Percentiles rank a stretch among this genome's conserved stretches.
Evolutionary conservation across 2,113 vertebrate species (phyloP).

Genomic region (Ochotona curzoniae): DNA sequence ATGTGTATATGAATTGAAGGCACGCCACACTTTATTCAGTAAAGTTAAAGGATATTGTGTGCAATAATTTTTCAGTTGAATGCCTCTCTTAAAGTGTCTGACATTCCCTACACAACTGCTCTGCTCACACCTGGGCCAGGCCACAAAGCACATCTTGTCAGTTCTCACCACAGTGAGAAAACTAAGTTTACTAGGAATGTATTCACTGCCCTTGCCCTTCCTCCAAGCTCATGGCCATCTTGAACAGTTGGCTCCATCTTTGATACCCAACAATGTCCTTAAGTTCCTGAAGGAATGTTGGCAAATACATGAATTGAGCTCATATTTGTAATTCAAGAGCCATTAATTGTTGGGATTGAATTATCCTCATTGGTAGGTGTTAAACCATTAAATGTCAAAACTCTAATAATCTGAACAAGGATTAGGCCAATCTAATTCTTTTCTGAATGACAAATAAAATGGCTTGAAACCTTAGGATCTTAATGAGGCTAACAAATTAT

Average conservation of each 20-base stretch:
- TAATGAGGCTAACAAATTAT: conserved; percentile 39
- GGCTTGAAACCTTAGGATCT: not conserved
- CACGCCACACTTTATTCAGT: not conserved
- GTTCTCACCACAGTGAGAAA: not conserved
- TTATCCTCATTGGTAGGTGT: conserved; percentile 7
- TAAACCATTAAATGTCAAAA: conserved; percentile 52
- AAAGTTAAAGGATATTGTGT: not conserved
- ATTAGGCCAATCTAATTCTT: conserved; percentile 45
- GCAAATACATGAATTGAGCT: not conserved
- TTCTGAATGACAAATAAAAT: conserved; percentile 39
- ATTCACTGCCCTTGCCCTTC: not conserved
- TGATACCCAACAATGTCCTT: not conserved
- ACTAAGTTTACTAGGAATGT: not conserved
- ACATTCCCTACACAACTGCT: not conserved
- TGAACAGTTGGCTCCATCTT: not conserved
- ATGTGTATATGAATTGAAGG: not conserved
- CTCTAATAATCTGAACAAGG: not conserved
- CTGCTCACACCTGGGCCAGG: not conserved
- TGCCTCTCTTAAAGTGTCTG: not conserved
- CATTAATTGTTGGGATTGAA: not conserved
- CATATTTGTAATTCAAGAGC: conserved; percentile 25
- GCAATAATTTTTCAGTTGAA: not conserved
- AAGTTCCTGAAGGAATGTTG: conserved; percentile 6
- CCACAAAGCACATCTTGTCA: not conserved
- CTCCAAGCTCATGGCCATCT: not conserved